Percentiles rank a stretch among this genome's conserved stretches.
phyloP scores from a whole-genome alignment of 2,888 invertebrate genomes.

The Drosophila stalkeri region DNA sequence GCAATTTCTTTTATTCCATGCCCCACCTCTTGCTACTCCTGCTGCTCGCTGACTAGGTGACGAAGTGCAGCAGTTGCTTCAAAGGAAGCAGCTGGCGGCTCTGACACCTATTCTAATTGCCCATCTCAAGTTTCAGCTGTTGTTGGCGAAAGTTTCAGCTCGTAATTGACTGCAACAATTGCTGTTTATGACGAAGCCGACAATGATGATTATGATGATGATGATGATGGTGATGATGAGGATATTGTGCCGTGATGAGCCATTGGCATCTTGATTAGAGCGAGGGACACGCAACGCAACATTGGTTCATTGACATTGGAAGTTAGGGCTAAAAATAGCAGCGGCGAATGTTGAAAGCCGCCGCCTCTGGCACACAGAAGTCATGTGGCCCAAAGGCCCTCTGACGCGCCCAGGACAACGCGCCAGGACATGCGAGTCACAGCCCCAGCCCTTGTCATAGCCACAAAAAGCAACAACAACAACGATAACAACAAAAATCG shows the following conservation, averaged over 20 bases:
- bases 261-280: slow-evolving; percentile 1
- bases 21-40: neutral
- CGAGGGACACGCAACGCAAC: slow-evolving; percentile 7
- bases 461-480: slow-evolving; percentile 46
- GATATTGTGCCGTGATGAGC: neutral
- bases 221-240: neutral
- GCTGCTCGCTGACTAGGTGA: slow-evolving; percentile 33
- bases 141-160: slow-evolving; percentile 27
- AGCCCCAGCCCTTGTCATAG: slow-evolving; percentile 27
- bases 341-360: slow-evolving; percentile 58
- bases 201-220: neutral
- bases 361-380: slow-evolving; percentile 41
- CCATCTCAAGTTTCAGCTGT: slow-evolving; percentile 16
- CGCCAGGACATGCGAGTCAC: slow-evolving; percentile 40
- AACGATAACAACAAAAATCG: slow-evolving; percentile 64
- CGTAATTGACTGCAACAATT: slow-evolving; percentile 33
- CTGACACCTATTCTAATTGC: slow-evolving; percentile 26
- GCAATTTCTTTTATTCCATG: slow-evolving; percentile 44
- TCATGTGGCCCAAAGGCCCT: slow-evolving; percentile 37
- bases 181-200: neutral
- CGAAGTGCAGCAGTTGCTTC: slow-evolving; percentile 39
- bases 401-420: slow-evolving; percentile 55
- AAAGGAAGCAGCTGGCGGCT: slow-evolving; percentile 13
- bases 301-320: slow-evolving; percentile 70
- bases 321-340: slow-evolving; percentile 65